These are phyloP conservation scores for Craseonycteris thonglongyai DNA, from an alignment of 2,113 vertebrate genomes.

Conservation along the genomic window DNA sequence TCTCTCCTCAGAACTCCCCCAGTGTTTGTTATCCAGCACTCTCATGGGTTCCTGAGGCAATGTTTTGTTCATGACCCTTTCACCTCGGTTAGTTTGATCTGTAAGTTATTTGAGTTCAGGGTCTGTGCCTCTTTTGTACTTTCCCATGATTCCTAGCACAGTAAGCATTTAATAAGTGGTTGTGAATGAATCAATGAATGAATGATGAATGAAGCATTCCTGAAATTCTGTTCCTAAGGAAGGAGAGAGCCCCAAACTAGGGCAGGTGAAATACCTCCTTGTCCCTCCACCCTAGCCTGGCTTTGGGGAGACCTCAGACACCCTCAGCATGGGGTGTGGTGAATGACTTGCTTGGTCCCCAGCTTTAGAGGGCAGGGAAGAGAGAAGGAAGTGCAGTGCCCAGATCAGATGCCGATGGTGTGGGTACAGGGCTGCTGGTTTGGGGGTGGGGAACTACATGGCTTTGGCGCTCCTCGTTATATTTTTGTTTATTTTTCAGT, in stretches of 20 bases:
- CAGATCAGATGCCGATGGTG: accelerated
- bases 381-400: background rate
- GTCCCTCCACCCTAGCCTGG: background rate
- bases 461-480: background rate
- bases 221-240: background rate
- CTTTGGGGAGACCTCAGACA: background rate
- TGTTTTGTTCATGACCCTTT: background rate
- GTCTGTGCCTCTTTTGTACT: background rate
- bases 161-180: background rate
- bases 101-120: background rate
- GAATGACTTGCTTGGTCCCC: background rate
- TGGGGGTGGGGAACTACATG: background rate
- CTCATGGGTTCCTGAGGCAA: accelerated
- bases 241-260: background rate
- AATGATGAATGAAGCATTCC: background rate
- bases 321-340: accelerated
- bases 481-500: conserved; percentile 62
- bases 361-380: background rate
- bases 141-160: background rate
- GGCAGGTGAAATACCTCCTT: background rate
- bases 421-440: background rate
- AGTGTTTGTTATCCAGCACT: accelerated
- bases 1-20: background rate
- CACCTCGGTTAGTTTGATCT: background rate
- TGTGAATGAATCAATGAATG: background rate